phyloP scores from a whole-genome alignment of 1,140 invertebrate species.

The Ceratosolen fusciceps region DNA sequence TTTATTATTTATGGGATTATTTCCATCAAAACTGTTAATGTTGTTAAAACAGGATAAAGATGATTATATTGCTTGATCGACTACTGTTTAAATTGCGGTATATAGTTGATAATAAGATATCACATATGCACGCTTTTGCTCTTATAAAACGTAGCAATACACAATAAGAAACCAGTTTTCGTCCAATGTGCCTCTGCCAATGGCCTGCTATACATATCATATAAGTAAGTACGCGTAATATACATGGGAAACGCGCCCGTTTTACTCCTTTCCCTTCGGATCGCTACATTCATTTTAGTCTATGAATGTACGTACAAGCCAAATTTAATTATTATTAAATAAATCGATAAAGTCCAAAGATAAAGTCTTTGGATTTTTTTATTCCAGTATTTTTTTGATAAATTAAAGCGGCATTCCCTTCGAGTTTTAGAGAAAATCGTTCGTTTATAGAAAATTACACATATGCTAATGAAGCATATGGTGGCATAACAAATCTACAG shows the following conservation, averaged over 20 bases:
- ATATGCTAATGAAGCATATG: no score
- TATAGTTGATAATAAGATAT: background rate
- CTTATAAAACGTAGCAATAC: constrained; percentile 9
- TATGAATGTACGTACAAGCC: background rate
- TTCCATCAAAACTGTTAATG: background rate
- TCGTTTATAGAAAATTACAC: no score
- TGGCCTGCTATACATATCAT: background rate
- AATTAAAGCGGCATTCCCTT: no score
- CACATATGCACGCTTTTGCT: background rate
- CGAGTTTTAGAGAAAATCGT: no score
- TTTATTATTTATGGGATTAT: no score
- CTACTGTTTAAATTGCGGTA: background rate
- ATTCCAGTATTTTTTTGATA: no score
- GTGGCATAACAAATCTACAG: no score
- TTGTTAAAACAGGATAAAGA: background rate
- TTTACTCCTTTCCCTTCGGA: constrained; percentile 29
- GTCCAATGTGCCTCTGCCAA: constrained; percentile 19
- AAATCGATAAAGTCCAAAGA: no score
- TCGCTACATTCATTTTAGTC: background rate
- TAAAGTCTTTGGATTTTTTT: no score
- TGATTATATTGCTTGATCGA: background rate
- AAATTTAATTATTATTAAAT: no score
- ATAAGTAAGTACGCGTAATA: constrained; percentile 2
- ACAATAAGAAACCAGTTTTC: constrained; percentile 47
- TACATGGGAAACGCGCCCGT: constrained; percentile 8